Base-by-base conservation (phyloP, 2,888 invertebrate genomes). In the Hololepta plana region DNA sequence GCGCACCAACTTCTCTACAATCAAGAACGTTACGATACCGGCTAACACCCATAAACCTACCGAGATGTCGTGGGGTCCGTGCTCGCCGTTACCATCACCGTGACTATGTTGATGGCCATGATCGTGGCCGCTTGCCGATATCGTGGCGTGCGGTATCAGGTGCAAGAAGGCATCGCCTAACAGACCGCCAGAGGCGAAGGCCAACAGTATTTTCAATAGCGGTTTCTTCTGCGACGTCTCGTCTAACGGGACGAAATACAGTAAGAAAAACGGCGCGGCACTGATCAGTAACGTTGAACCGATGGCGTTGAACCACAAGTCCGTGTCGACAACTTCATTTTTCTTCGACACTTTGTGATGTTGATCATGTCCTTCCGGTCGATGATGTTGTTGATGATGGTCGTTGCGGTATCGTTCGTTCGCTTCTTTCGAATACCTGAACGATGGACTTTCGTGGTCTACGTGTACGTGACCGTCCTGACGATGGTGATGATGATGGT, bases 111-210 rank as follows among this genome's bases (percentile, higher is more conserved):
- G 39, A 30, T 54, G 47, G 10, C 31, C 33, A 24, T 62, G 60
- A 7, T 29, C 26, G 28, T 48, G 42, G 3, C 43, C 49, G 0
- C 46, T 45, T 30, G 67, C 63, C 0, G 72, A 67, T 37, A 62
- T 62, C 14, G 76, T 66, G 23, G 98, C 93, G 55, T 99, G 98
- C 2, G 98, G 98, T 46, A 99, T 98, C 35, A 99, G 61, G 59
- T 99, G 98, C 4, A 99, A 64, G 54, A 99, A 99, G 0, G 98
- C 96, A 61, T 99, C 98, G 4, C 98, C 98, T 1, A 99, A 63
- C 8, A 99, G 64, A 23, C 98, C 90, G 21, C 93, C 90, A 2
- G 91, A 88, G 1, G 91, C 93, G 56, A 93, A 93, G 9, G 88
- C 85, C 23, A 93, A 55, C 24, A 93, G 62, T 32, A 95, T 68